Conservation (phyloP, 2,888 invertebrate genomes). For the Pachymerium ferrugineum region DNA sequence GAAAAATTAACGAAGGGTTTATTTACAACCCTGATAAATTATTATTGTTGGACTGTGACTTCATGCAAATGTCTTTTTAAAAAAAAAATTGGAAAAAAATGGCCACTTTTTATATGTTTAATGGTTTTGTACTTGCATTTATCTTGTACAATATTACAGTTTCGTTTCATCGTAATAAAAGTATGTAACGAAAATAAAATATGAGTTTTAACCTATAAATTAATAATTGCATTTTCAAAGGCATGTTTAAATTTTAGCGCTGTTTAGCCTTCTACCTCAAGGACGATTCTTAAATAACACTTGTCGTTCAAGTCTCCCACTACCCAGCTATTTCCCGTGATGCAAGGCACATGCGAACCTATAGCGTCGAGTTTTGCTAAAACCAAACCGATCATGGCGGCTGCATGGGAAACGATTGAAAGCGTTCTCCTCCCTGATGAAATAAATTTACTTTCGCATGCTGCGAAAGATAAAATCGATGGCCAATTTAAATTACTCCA, state of each 20-base stretch:
- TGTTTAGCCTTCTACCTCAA: no score
- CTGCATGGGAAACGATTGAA: not conserved
- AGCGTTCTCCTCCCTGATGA: not conserved
- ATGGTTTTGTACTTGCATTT: no score
- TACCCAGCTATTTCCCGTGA: not conserved
- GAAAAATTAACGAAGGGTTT: not conserved
- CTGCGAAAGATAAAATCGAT: constrained; percentile 7
- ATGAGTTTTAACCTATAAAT: no score
- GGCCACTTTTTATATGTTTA: no score
- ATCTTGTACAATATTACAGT: no score
- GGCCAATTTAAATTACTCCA: not conserved
- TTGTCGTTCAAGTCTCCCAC: not conserved
- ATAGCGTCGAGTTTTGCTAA: not conserved
- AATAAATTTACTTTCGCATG: not conserved
- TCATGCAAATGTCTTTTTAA: no score
- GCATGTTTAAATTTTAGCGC: no score
- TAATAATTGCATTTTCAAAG: no score
- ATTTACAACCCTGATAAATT: not conserved
- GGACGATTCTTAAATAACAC: not conserved
- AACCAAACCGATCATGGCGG: not conserved
- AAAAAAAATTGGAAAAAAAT: no score
- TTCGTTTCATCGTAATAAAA: no score
- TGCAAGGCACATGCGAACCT: no score
- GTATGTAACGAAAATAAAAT: no score
- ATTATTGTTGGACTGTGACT: not conserved